Evolutionary conservation across 1,140 invertebrate species (phyloP).

Genomic region (Drosophila navojoa): DNA sequence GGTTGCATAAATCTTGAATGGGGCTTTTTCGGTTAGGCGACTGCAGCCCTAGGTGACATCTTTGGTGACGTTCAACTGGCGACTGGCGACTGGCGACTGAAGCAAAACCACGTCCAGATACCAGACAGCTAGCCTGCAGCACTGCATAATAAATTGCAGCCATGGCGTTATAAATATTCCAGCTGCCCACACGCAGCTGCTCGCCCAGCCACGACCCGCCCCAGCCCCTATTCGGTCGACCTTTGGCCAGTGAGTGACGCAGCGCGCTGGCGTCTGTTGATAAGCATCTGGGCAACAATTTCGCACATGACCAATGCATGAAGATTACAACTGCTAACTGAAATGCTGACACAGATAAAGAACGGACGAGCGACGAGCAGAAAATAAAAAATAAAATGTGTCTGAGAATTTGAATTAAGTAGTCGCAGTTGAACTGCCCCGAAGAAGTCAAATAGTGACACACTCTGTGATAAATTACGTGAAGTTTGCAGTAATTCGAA

Average conservation of each 20-base stretch:
- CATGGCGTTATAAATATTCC: constrained; percentile 77
- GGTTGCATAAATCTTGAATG: constrained; percentile 74
- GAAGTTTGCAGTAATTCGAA: too few relatives aligned
- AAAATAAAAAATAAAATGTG: constrained; percentile 20
- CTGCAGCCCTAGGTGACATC: constrained; percentile 65
- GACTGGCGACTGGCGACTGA: constrained; percentile 40
- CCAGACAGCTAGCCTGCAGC: constrained; percentile 49
- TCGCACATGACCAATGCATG: constrained; percentile 63
- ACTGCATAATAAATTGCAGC: constrained; percentile 80
- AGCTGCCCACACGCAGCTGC: constrained; percentile 14
- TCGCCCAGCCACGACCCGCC: background rate
- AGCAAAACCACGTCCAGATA: constrained; percentile 44
- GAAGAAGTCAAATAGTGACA: background rate
- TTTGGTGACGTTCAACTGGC: constrained; percentile 62
- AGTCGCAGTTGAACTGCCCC: background rate
- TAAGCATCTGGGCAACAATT: constrained; percentile 75
- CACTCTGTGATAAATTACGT: background rate
- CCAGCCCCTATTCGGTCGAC: background rate
- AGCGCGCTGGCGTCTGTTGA: constrained; percentile 47
- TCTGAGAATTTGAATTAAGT: constrained; percentile 7
- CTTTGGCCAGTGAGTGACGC: constrained; percentile 13
- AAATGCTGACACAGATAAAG: constrained; percentile 71
- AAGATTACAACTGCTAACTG: constrained; percentile 53
- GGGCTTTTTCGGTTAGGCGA: constrained; percentile 13
- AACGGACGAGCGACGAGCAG: constrained; percentile 1